phyloP scores from a whole-genome alignment of 2,797 vertebrate species.

The Characodon lateralis region DNA sequence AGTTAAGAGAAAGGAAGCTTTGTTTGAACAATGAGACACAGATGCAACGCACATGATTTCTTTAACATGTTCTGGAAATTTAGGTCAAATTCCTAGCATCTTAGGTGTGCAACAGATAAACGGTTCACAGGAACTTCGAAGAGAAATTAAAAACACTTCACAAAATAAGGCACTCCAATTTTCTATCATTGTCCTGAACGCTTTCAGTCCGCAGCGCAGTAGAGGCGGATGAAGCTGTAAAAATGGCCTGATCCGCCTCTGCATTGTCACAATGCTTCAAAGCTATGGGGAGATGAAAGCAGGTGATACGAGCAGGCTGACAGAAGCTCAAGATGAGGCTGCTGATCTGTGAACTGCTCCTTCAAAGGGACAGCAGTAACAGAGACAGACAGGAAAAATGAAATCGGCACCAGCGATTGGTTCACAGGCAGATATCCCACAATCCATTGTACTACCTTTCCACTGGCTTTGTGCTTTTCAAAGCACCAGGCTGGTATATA shows the following conservation, averaged over 20 bases:
- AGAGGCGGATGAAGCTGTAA: slow-evolving; percentile 68
- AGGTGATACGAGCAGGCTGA: slow-evolving; percentile 63
- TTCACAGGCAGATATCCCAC: slow-evolving; percentile 59
- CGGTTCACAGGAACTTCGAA: slow-evolving; percentile 53
- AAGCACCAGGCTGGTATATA: slow-evolving; percentile 49
- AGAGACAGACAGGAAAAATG: slow-evolving; percentile 36
- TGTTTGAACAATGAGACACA: slow-evolving; percentile 57
- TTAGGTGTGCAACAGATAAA: slow-evolving; percentile 53
- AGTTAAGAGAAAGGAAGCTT: slow-evolving; percentile 39
- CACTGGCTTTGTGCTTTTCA: slow-evolving; percentile 38
- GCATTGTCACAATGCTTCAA: slow-evolving; percentile 73
- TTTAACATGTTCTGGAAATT: slow-evolving; percentile 63
- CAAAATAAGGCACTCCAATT: slow-evolving; percentile 67
- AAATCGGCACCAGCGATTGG: slow-evolving; percentile 57
- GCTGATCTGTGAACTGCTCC: slow-evolving; percentile 60
- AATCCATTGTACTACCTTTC: slow-evolving; percentile 49
- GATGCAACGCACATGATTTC: slow-evolving; percentile 31
- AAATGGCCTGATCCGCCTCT: slow-evolving; percentile 70
- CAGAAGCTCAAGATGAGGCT: slow-evolving; percentile 62
- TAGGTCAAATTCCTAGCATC: slow-evolving; percentile 60
- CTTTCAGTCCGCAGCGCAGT: slow-evolving; percentile 64
- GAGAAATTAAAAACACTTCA: slow-evolving; percentile 67
- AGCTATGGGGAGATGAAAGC: slow-evolving; percentile 62
- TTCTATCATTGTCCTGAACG: slow-evolving; percentile 59
- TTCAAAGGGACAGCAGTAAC: slow-evolving; percentile 47